Conservation (phyloP, 2,797 vertebrate genomes). For the Sphaeramia orbicularis region DNA sequence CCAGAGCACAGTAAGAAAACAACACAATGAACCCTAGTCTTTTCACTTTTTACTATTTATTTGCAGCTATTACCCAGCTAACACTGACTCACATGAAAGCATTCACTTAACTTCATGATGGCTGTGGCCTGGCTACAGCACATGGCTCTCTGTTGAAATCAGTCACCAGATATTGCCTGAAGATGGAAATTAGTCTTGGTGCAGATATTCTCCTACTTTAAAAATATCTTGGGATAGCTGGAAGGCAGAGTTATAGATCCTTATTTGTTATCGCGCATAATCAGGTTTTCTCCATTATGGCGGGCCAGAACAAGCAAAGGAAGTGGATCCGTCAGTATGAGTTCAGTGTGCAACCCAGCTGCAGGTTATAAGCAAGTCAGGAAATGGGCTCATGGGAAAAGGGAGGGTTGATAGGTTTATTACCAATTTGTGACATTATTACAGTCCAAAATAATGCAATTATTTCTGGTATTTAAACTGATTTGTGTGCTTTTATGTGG, state of each 20-base stretch:
- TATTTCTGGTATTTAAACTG: no score
- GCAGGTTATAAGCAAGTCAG: constrained; percentile 43
- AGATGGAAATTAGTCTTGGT: constrained; percentile 42
- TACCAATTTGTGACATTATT: neutral
- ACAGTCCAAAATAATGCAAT: constrained; percentile 1
- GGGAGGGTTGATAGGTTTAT: neutral
- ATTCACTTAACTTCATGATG: constrained; percentile 23
- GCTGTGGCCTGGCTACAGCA: constrained; percentile 27
- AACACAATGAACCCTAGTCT: neutral
- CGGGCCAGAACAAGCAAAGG: constrained; percentile 19
- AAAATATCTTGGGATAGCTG: constrained; percentile 27
- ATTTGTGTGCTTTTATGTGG: no score
- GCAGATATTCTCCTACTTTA: constrained; percentile 33
- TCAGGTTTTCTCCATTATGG: constrained; percentile 8
- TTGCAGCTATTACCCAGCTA: constrained; percentile 2
- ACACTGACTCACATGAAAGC: constrained; percentile 7
- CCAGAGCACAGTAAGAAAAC: constrained; percentile 88
- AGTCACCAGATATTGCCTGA: constrained; percentile 47
- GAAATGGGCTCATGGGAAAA: constrained; percentile 16
- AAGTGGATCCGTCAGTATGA: constrained; percentile 17
- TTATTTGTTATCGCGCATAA: constrained; percentile 12
- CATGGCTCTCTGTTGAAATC: constrained; percentile 22
- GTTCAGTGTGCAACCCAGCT: constrained; percentile 30
- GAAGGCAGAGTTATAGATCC: constrained; percentile 17
- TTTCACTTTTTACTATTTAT: neutral